phyloP scores from a whole-genome alignment of 2,888 invertebrate genomes.

The Rhingia rostrata region DNA sequence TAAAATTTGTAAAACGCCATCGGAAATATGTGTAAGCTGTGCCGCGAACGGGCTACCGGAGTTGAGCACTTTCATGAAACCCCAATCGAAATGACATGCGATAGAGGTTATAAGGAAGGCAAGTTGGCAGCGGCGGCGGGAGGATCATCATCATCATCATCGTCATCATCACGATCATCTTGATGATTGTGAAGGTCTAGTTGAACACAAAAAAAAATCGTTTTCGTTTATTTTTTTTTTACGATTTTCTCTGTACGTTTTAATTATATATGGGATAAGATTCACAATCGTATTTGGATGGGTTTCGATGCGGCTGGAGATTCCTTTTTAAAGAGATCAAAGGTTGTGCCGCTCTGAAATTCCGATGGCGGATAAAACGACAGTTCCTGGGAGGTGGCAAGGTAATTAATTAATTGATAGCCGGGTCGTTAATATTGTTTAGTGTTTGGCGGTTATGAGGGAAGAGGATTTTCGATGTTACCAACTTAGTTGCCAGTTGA shows the following conservation, averaged over 20 bases:
- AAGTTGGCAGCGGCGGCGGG: not conserved
- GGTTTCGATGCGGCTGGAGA: no score
- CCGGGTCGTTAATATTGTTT: conserved; percentile 35
- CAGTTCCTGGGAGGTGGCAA: conserved; percentile 57
- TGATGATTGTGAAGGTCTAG: conserved; percentile 41
- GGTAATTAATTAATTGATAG: conserved; percentile 57
- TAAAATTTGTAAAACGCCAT: conserved; percentile 64
- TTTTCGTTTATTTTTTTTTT: conserved; percentile 10
- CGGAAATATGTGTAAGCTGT: conserved; percentile 5
- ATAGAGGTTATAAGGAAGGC: conserved; percentile 7
- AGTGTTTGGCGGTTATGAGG: conserved; percentile 3
- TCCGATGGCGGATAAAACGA: conserved; percentile 15
- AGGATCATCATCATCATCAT: conserved; percentile 2
- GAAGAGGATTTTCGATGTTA: not conserved
- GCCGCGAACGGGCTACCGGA: conserved; percentile 55
- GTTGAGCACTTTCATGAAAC: conserved; percentile 53
- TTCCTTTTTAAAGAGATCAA: conserved; percentile 32
- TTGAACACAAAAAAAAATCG: conserved; percentile 18
- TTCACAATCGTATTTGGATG: conserved; percentile 25
- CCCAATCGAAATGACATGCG: conserved; percentile 48
- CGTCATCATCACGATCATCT: not conserved
- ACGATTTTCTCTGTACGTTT: conserved; percentile 28
- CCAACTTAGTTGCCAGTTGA: not conserved
- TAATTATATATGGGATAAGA: conserved; percentile 31
- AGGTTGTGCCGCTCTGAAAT: conserved; percentile 18